A percentile compares a stretch with the other conserved stretches of the same genome.
Conservation (phyloP, 2,113 vertebrate species). For the Taurulus bubalis region DNA sequence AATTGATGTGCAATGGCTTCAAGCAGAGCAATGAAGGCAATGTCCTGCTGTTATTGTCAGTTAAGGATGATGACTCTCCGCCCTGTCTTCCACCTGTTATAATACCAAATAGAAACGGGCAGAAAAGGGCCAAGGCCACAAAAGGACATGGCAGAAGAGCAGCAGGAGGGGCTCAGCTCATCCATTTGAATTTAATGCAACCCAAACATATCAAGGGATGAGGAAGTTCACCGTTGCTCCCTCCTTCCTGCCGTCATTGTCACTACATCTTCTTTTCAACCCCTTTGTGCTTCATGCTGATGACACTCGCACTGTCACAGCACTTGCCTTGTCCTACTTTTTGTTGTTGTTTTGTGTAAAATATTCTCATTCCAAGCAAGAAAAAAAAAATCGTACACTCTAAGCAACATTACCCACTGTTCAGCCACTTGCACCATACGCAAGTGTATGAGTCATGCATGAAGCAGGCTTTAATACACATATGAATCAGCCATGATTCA, state of each 20-base stretch:
- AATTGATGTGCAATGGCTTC: background rate
- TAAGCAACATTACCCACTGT: slow-evolving; percentile 22
- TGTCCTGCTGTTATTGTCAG: slow-evolving; percentile 9
- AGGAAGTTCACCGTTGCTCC: slow-evolving; percentile 1
- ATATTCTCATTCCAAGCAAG: background rate
- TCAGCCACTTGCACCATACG: slow-evolving; percentile 46
- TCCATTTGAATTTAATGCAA: slow-evolving; percentile 38
- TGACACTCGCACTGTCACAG: background rate
- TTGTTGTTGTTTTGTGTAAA: background rate
- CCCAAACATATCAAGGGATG: slow-evolving; percentile 33
- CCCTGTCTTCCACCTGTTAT: slow-evolving; percentile 32
- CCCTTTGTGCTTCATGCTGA: background rate
- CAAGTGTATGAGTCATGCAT: slow-evolving; percentile 64
- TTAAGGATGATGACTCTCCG: slow-evolving; percentile 9
- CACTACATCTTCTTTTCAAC: slow-evolving; percentile 8
- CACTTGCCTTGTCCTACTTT: background rate
- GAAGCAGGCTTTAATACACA: slow-evolving; percentile 54
- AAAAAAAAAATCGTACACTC: slow-evolving; percentile 4
- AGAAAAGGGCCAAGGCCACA: slow-evolving; percentile 36
- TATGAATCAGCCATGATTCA: slow-evolving; percentile 72
- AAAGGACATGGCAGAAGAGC: slow-evolving; percentile 36
- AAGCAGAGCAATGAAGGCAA: background rate
- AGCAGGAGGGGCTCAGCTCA: slow-evolving; percentile 12
- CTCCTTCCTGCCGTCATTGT: background rate
- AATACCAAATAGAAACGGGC: slow-evolving; percentile 12